phyloP scores from a whole-genome alignment of 2,888 invertebrate species.

The Drosophila bunnanda region DNA sequence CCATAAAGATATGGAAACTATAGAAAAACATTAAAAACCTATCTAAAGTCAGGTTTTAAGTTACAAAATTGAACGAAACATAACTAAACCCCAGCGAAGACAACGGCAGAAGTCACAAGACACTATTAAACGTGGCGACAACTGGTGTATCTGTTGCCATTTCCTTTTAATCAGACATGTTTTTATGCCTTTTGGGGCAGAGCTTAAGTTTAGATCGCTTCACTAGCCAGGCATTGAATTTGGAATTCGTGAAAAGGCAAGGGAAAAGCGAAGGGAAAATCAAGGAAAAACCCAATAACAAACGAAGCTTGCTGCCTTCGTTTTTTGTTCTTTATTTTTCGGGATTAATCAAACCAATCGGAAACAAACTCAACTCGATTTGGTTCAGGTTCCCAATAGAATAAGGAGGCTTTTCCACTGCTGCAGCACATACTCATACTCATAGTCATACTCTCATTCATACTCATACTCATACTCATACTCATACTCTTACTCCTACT shows the following conservation, averaged over 20 bases:
- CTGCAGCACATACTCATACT: not conserved
- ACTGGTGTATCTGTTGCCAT: not conserved
- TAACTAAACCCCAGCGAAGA: too few species aligned
- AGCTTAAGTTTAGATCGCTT: constrained; percentile 18
- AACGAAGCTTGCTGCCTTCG: not conserved
- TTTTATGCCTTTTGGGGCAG: constrained; percentile 1
- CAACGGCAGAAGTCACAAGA: not conserved
- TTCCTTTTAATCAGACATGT: constrained; percentile 2
- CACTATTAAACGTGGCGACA: not conserved
- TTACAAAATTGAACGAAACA: not conserved
- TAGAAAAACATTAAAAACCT: not conserved
- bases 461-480: not conserved
- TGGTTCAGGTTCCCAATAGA: not conserved
- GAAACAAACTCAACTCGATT: constrained; percentile 25
- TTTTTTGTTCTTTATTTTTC: not conserved
- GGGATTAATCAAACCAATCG: constrained; percentile 40
- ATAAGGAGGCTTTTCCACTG: not conserved
- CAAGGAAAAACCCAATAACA: not conserved
- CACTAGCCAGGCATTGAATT: constrained; percentile 14
- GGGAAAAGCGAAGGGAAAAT: not conserved
- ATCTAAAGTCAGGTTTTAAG: not conserved
- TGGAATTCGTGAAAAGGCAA: not conserved
- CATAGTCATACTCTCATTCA: not conserved
- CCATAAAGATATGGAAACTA: not conserved
- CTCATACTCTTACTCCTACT: not conserved